These are phyloP conservation scores for Cherax destructor DNA, from an alignment of 1,140 invertebrate genomes.

Conservation along the genomic window DNA sequence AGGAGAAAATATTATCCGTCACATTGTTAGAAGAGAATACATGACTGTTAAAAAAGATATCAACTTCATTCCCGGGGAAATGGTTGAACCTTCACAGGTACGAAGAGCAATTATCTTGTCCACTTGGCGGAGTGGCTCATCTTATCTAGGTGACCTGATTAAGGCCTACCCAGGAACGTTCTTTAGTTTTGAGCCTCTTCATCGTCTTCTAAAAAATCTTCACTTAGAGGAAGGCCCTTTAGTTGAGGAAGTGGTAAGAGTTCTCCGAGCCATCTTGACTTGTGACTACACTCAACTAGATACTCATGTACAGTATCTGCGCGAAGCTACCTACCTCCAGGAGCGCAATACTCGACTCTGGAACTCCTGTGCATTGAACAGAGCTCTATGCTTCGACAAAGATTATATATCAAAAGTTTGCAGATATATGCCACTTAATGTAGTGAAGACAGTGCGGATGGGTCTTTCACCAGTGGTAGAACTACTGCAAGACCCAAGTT, in stretches of 20 bases:
- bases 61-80: constrained; percentile 59
- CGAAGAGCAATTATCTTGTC: constrained; percentile 65
- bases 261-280: constrained; percentile 53
- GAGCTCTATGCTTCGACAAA: constrained; percentile 66
- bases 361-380: constrained; percentile 59
- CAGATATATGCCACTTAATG: constrained; percentile 61
- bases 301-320: constrained; percentile 61
- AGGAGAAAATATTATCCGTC: background rate
- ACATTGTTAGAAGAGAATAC: constrained; percentile 23
- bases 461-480: constrained; percentile 48
- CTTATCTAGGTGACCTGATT: constrained; percentile 69
- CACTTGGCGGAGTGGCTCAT: constrained; percentile 71
- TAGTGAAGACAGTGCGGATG: constrained; percentile 69
- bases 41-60: constrained; percentile 3
- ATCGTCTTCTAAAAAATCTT: constrained; percentile 59
- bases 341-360: constrained; percentile 62
- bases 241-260: constrained; percentile 23
- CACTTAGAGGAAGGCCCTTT: constrained; percentile 65
- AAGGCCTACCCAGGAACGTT: constrained; percentile 68
- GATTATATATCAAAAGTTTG: constrained; percentile 55
- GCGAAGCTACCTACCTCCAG: constrained; percentile 55
- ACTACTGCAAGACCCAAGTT: constrained; percentile 60
- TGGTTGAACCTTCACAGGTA: constrained; percentile 33
- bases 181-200: constrained; percentile 70
- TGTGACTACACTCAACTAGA: constrained; percentile 54